phyloP scores from a whole-genome alignment of 1,140 invertebrate species.

The Zaprionus taronus region DNA sequence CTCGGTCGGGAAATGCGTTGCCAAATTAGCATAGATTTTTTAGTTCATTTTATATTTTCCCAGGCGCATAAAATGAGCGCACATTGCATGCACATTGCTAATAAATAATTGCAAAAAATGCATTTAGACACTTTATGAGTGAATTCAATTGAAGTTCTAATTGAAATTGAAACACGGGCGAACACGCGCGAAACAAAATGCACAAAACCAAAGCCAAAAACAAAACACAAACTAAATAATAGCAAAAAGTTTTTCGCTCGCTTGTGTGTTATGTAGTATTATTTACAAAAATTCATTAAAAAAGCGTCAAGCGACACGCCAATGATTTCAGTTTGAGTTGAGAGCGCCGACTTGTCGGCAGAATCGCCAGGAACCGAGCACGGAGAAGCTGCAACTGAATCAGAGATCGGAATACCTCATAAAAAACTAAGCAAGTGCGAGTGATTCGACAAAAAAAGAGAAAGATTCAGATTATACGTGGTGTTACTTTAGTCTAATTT shows the following conservation, averaged over 20 bases:
- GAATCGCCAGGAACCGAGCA: constrained; percentile 22
- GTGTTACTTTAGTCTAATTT: neutral
- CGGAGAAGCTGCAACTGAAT: constrained; percentile 41
- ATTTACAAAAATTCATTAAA: constrained; percentile 55
- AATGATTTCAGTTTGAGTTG: constrained; percentile 71
- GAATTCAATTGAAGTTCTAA: constrained; percentile 65
- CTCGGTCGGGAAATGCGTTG: constrained; percentile 18
- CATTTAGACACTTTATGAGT: constrained; percentile 66
- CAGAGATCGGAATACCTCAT: neutral
- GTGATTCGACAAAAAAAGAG: neutral
- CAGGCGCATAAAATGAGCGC: constrained; percentile 40
- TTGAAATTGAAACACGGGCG: constrained; percentile 12
- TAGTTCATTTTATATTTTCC: constrained; percentile 26
- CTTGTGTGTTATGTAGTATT: constrained; percentile 10
- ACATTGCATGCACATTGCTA: constrained; percentile 71
- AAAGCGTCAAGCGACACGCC: constrained; percentile 63
- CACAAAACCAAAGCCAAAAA: constrained; percentile 17
- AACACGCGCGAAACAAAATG: constrained; percentile 34
- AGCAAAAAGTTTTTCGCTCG: constrained; percentile 21
- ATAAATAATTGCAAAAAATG: constrained; percentile 72
- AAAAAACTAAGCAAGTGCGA: neutral
- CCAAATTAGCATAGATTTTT: constrained; percentile 42
- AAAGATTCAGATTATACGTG: neutral
- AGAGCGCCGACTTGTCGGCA: constrained; percentile 67
- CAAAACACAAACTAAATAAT: constrained; percentile 26